A percentile compares a stretch with the other conserved stretches of the same genome.
phyloP scores from a whole-genome alignment of 2,113 vertebrate species.

The Cynocephalus volans region DNA sequence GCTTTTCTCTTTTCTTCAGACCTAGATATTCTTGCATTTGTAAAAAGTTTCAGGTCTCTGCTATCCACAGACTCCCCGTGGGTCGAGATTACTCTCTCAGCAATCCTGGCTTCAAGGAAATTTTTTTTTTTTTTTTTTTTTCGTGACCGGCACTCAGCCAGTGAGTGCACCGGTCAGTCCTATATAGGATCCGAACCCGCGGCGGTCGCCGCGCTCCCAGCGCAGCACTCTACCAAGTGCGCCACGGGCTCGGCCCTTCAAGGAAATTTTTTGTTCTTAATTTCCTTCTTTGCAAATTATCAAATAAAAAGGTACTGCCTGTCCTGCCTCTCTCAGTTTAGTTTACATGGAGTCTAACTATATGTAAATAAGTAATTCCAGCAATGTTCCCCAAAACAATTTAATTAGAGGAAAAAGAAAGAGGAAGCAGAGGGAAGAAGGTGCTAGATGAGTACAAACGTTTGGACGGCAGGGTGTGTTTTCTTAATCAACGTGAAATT shows the following conservation, averaged over 20 bases:
- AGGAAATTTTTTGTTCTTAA: background rate
- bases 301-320: background rate
- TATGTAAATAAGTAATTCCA: background rate
- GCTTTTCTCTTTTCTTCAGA: background rate
- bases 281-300: background rate
- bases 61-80: background rate
- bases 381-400: background rate
- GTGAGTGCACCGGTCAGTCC: too few relatives aligned
- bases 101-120: background rate
- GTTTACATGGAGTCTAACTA: background rate
- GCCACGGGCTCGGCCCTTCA: too few relatives aligned
- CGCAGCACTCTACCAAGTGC: too few relatives aligned
- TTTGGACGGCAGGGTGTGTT: background rate
- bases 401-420: background rate
- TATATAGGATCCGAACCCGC: too few relatives aligned
- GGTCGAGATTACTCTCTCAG: background rate
- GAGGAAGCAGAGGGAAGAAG: background rate
- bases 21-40: background rate
- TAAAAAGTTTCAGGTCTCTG: background rate
- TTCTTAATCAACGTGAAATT: background rate
- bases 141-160: too few relatives aligned
- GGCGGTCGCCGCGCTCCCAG: too few relatives aligned
- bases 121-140: too few relatives aligned
- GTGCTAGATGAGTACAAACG: background rate
- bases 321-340: background rate